phyloP scores from a whole-genome alignment of 2,113 vertebrate species.

The Heptranchias perlo region DNA sequence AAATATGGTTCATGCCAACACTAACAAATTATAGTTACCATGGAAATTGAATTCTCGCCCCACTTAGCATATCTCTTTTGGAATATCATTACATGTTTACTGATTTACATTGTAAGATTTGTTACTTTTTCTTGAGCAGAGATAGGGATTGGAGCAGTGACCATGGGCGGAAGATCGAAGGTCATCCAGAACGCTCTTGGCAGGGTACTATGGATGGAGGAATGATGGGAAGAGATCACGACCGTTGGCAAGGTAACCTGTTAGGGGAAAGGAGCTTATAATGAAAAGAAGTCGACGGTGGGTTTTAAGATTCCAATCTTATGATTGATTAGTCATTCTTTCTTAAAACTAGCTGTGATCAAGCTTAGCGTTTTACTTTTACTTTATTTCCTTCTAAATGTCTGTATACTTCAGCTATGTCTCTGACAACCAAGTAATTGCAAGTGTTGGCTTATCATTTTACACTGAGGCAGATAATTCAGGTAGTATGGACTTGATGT shows the following conservation, averaged over 20 bases:
- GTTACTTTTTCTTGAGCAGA: slow-evolving; percentile 51
- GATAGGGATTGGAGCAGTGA: slow-evolving; percentile 75
- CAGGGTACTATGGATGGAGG: slow-evolving; percentile 59
- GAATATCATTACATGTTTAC: not conserved
- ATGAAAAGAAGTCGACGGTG: not conserved
- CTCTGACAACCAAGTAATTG: not conserved
- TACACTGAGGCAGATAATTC: not conserved
- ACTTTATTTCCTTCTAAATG: not conserved
- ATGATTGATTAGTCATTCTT: not conserved
- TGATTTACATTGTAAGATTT: not conserved
- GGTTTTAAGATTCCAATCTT: not conserved
- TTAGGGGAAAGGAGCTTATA: no score
- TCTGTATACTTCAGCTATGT: not conserved
- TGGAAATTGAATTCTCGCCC: not conserved
- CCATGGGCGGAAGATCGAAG: slow-evolving; percentile 73
- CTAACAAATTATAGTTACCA: not conserved
- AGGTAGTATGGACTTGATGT: not conserved
- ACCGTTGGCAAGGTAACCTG: slow-evolving; percentile 58
- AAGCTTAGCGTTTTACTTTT: not conserved
- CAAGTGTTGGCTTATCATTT: not conserved
- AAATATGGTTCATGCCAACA: not conserved
- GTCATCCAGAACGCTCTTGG: slow-evolving; percentile 70
- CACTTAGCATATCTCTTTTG: not conserved
- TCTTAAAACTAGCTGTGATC: not conserved
- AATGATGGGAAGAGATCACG: slow-evolving; percentile 53